Evolutionary conservation across 2,888 invertebrate genomes (phyloP), one percentile per base, ranked within the genome.

Genomic region (Strigamia crassipes): DNA sequence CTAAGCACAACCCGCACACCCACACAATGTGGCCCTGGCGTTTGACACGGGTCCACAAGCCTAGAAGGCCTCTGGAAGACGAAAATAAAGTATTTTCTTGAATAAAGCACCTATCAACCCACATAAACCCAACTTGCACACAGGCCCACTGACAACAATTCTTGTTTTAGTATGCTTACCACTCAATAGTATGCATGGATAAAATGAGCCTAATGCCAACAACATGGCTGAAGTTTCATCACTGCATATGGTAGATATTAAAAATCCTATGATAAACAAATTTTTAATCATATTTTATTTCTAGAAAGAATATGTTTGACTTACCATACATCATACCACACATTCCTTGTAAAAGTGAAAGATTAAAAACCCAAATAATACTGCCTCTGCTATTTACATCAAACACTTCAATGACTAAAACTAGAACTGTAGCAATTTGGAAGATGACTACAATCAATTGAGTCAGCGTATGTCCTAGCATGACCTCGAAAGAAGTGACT

Each of bases 291-390:
- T 5, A 34, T 34, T 34, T 34, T 6, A 34, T 34, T 61, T 15
- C n/a, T 27, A 66, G 15, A 27, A 66, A 10, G 21, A 27, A 27
- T 9, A 13, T 66, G 18, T 23, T 87, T 90, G 89, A 10, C 31
- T 66, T 89, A 94, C 97, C 97, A 89, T 96, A 96, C 87, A 96
- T 95, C 97, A 97, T 97, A 85, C 97, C 97, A 88, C 96, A 96
- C 61, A 97, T 91, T 0, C 95, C 97, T 89, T 96, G 96, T 84
- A 96, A 89, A 84, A 97, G 90, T 0, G 96, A 96, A 41, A 97
- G 89, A 84, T 94, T 89, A 83, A 97, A 91, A 21, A 97, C 96
- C 89, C 93, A 93, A 81, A 92, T 90, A 80, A 97, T 91, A 81
- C 95, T 94, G 15, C 97, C 97, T 85, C 94, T 93, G 87, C 94